Percentiles rank a stretch among this genome's conserved stretches.
These are phyloP conservation scores for Acanthochromis polyacanthus DNA, from an alignment of 2,113 vertebrate genomes.

Conservation along the genomic window DNA sequence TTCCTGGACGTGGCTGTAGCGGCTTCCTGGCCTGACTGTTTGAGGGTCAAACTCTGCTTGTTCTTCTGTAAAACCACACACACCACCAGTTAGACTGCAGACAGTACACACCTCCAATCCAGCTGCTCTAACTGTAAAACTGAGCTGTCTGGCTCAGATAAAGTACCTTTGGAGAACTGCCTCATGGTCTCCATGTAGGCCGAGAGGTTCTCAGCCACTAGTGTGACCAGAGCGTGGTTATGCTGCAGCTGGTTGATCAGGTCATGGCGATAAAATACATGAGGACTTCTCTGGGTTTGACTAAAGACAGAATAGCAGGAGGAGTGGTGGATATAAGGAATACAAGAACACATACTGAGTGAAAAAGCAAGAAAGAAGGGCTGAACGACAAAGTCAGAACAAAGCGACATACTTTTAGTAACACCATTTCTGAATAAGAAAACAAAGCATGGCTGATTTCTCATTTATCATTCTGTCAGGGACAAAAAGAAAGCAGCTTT, in stretches of 20 bases:
- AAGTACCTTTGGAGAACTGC: conserved; percentile 95
- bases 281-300: conserved; percentile 98
- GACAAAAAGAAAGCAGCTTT: conserved; percentile 63
- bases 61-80: conserved; percentile 83
- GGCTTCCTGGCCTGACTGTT: conserved; percentile 96
- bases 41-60: conserved; percentile 98
- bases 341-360: conserved; percentile 19
- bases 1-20: conserved; percentile 99
- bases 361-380: conserved; percentile 4
- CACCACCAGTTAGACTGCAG: conserved; percentile 12
- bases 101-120: background rate
- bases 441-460: conserved; percentile 52
- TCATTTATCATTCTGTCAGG: conserved; percentile 43
- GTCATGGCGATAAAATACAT: conserved; percentile 99
- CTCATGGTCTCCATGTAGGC: conserved; percentile 99
- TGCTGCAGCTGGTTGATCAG: conserved; percentile 99
- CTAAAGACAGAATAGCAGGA: conserved; percentile 78
- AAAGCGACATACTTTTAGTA: conserved; percentile 7
- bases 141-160: background rate
- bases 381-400: conserved; percentile 11
- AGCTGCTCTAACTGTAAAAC: background rate
- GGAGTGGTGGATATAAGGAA: conserved; percentile 6
- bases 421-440: conserved; percentile 39
- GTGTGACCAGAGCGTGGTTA: conserved; percentile 97
- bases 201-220: conserved; percentile 98